phyloP scores from a whole-genome alignment of 2,797 vertebrate species.

The Schizopygopsis malacanthus region DNA sequence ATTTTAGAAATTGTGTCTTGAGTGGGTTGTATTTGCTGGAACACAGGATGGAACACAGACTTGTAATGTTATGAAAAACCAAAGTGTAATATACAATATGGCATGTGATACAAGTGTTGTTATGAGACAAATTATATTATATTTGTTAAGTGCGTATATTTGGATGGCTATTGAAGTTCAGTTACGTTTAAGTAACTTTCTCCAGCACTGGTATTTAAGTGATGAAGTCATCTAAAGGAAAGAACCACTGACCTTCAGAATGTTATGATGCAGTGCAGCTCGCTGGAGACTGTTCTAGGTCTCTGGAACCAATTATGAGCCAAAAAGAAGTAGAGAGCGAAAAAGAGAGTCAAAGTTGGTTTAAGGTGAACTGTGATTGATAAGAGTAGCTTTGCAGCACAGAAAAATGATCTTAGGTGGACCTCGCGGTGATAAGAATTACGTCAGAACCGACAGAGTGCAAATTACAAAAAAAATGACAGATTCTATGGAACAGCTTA shows the following conservation, averaged over 20 bases:
- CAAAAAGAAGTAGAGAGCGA: conserved; percentile 36
- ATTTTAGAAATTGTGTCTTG: conserved; percentile 66
- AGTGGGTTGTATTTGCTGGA: conserved; percentile 38
- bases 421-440: conserved; percentile 20
- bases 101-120: neutral
- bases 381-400: conserved; percentile 35
- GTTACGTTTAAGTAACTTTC: neutral
- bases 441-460: conserved; percentile 1
- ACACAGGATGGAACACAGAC: conserved; percentile 37
- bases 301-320: conserved; percentile 61
- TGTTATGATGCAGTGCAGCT: conserved; percentile 51
- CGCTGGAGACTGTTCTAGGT: conserved; percentile 49
- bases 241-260: conserved; percentile 52
- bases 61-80: conserved; percentile 46
- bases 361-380: conserved; percentile 60
- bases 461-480: conserved; percentile 38
- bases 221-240: conserved; percentile 47
- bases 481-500: conserved; percentile 38
- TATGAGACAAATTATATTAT: neutral
- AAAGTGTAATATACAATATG: conserved; percentile 27
- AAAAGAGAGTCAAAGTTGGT: conserved; percentile 55
- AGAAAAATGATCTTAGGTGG: conserved; percentile 52
- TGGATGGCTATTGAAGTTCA: neutral
- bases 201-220: neutral
- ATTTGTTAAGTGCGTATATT: neutral